phyloP scores from a whole-genome alignment of 2,113 vertebrate genomes.

The Ivindomyrus marchei region DNA sequence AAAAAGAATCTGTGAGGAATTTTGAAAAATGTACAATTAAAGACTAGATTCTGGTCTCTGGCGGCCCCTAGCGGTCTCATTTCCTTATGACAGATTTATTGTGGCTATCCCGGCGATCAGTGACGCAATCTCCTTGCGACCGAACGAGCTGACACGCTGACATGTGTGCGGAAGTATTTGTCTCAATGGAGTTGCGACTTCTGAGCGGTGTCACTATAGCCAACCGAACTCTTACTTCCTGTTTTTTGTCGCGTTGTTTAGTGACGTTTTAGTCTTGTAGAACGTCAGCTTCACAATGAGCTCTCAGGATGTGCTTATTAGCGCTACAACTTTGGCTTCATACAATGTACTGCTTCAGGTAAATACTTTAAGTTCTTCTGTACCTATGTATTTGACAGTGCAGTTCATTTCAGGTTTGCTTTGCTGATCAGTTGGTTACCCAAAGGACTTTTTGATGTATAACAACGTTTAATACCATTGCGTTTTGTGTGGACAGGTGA shows the following conservation, averaged over 20 bases:
- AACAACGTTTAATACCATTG: not conserved
- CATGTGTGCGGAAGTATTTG: slow-evolving; percentile 18
- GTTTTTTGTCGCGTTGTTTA: not conserved
- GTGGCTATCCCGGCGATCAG: not conserved
- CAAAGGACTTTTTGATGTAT: not conserved
- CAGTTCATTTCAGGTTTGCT: not conserved
- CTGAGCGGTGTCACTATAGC: not conserved
- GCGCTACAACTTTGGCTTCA: slow-evolving; percentile 56
- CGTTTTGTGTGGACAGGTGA: slow-evolving; percentile 61
- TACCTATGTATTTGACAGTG: not conserved
- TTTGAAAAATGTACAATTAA: not conserved
- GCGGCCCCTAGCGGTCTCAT: not conserved
- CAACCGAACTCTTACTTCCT: not conserved
- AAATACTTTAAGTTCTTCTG: not conserved
- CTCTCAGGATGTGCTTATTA: slow-evolving; percentile 53
- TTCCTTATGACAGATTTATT: not conserved
- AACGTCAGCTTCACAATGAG: slow-evolving; percentile 46
- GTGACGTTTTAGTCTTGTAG: not conserved
- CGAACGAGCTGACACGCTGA: not conserved
- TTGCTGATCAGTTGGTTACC: not conserved
- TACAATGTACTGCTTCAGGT: slow-evolving; percentile 68
- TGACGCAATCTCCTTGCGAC: slow-evolving; percentile 9
- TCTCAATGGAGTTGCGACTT: not conserved
- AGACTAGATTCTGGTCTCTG: not conserved
- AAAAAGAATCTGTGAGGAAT: not conserved